Conservation (phyloP, 2,797 vertebrate genomes). For the Lacerta bilineata region DNA sequence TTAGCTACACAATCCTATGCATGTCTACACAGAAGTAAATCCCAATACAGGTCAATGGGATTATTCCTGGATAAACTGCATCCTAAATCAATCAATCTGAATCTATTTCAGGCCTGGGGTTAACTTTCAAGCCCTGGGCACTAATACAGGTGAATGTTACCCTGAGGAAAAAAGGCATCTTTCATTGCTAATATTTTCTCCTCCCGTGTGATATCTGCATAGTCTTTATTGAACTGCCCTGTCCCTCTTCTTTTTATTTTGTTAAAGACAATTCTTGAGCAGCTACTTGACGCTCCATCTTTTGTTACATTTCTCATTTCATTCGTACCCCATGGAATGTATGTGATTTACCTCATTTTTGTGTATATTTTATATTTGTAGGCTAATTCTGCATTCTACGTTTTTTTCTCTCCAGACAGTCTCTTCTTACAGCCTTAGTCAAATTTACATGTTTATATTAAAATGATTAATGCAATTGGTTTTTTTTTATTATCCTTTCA, state of each 20-base stretch:
- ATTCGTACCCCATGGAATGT: background rate
- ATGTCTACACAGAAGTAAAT: too few relatives aligned
- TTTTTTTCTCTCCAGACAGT: background rate
- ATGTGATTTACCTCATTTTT: too few relatives aligned
- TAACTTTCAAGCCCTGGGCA: background rate
- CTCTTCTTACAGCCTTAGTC: background rate
- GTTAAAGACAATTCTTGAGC: background rate
- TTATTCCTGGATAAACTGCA: too few relatives aligned
- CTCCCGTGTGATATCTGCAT: background rate
- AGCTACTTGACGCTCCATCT: background rate
- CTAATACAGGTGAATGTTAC: background rate
- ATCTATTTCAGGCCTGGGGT: background rate
- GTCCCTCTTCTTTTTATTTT: too few relatives aligned
- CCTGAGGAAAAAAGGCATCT: background rate
- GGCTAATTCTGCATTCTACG: background rate
- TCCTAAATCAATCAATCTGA: background rate
- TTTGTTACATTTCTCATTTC: background rate
- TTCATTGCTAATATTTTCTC: background rate
- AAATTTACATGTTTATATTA: background rate
- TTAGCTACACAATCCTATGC: too few relatives aligned
- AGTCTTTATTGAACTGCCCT: background rate
- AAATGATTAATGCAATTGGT: background rate
- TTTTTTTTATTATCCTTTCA: background rate
- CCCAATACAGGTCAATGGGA: too few relatives aligned
- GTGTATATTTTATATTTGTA: background rate